Evolutionary conservation across 1,140 invertebrate genomes (phyloP).

Genomic region (Teleogryllus occipitalis): DNA sequence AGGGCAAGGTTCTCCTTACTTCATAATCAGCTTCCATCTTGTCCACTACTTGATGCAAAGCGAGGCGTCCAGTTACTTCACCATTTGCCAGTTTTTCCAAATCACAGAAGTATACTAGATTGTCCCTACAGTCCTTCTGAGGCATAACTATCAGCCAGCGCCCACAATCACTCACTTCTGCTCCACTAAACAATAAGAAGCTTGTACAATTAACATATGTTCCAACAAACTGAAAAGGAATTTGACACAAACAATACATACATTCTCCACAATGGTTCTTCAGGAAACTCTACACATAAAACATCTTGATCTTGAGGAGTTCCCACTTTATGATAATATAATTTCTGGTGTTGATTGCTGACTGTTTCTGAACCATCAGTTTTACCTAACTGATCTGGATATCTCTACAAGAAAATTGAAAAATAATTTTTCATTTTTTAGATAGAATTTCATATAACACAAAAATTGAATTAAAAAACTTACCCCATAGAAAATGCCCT

Average conservation of each 20-base stretch:
- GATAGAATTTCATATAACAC: neutral
- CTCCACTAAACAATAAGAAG: slow-evolving; percentile 47
- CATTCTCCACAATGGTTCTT: slow-evolving; percentile 88
- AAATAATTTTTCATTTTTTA: neutral
- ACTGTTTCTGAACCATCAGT: slow-evolving; percentile 86
- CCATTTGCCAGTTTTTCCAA: slow-evolving; percentile 45
- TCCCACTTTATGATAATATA: slow-evolving; percentile 86
- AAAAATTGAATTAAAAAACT: slow-evolving; percentile 28
- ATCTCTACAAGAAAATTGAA: slow-evolving; percentile 41
- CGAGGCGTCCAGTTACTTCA: slow-evolving; percentile 53
- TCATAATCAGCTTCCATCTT: slow-evolving; percentile 93
- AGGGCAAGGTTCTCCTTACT: slow-evolving; percentile 42
- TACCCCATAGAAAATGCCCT: slow-evolving; percentile 91
- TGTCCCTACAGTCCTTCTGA: slow-evolving; percentile 78
- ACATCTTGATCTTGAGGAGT: slow-evolving; percentile 84
- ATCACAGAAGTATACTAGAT: slow-evolving; percentile 76
- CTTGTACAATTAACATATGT: neutral
- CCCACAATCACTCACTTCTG: slow-evolving; percentile 82
- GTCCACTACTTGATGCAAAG: slow-evolving; percentile 67
- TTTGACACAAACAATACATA: slow-evolving; percentile 41
- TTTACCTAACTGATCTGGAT: slow-evolving; percentile 69
- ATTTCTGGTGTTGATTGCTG: slow-evolving; percentile 79
- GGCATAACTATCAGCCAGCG: slow-evolving; percentile 75
- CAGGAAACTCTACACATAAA: slow-evolving; percentile 80
- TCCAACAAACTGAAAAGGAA: neutral